Conservation (phyloP, 2,113 vertebrate species). For the Pollimyrus isidori region DNA sequence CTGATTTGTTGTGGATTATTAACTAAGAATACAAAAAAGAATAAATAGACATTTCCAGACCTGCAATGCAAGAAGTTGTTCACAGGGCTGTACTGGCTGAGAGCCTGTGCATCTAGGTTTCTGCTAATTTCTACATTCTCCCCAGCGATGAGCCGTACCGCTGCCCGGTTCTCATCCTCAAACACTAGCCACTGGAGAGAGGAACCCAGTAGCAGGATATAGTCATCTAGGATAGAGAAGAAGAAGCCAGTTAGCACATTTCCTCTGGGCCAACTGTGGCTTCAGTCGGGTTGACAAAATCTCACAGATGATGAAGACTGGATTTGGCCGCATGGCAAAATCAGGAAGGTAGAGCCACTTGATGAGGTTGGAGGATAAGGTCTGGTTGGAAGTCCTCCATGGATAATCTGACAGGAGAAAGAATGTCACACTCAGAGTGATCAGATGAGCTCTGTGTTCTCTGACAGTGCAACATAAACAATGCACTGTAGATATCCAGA, state of each 20-base stretch:
- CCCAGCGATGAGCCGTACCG: conserved; percentile 46
- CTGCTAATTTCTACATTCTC: conserved; percentile 59
- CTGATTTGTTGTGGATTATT: neutral
- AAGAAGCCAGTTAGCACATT: neutral
- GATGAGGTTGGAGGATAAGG: conserved; percentile 61
- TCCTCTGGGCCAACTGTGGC: neutral
- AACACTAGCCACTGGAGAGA: conserved; percentile 69
- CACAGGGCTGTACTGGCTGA: conserved; percentile 54
- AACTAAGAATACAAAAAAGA: neutral
- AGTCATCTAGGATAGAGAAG: conserved; percentile 51
- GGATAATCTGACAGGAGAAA: conserved; percentile 56
- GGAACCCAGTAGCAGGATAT: conserved; percentile 60
- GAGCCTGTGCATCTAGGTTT: conserved; percentile 48
- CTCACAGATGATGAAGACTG: conserved; percentile 64
- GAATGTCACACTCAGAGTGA: neutral
- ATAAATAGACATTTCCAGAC: conserved; percentile 25
- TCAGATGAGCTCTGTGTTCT: neutral
- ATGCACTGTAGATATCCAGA: neutral
- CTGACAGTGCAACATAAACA: neutral
- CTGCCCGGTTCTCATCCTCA: conserved; percentile 57
- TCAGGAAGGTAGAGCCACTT: conserved; percentile 70
- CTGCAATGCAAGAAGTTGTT: conserved; percentile 58
- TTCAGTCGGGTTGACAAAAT: neutral
- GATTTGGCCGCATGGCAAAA: conserved; percentile 61
- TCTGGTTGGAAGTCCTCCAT: conserved; percentile 53